Evolutionary conservation across 2,888 invertebrate genomes (phyloP), one percentile per base, ranked within the genome.

Genomic region (Pollenia amentaria): DNA sequence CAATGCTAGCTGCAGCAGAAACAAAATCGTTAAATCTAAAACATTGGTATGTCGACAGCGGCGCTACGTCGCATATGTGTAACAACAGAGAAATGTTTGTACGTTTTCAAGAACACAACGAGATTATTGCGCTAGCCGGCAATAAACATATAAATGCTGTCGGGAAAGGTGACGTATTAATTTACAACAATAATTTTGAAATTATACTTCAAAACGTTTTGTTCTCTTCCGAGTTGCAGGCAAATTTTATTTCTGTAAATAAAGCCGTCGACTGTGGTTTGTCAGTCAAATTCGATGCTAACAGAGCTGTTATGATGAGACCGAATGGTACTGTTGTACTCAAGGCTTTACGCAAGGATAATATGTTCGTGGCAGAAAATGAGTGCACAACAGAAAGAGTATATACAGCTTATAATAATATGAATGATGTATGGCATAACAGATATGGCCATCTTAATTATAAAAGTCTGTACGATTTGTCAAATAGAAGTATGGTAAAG

Each of bases 381-480:
- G n/a, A 53, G 16, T 18, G 18, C 10, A 18, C 18, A 53, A 53
- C 51, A 51, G n/a, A n/a, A n/a, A n/a, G n/a, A n/a, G n/a, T n/a
- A n/a, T n/a, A n/a, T n/a, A n/a, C n/a, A n/a, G n/a, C n/a, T n/a
- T n/a, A n/a, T n/a, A n/a, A n/a, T n/a, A n/a, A n/a, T n/a, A n/a
- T n/a, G n/a, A n/a, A n/a, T n/a, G n/a, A n/a, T n/a, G n/a, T n/a
- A n/a, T n/a, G n/a, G n/a, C n/a, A n/a, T n/a, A n/a, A n/a, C n/a
- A n/a, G n/a, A n/a, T n/a, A 11, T 55, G 85, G 81, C 18, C 85
- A 85, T 44, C 42, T 85, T 12, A 85, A 82, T 53, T 51, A 21
- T 62, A 42, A 75, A 29, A 69, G 60, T 57, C 62, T 82, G 2
- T 6, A 40, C 14, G 46, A 53, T 14, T n/a, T 85, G 29, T 21